Evolutionary conservation across 2,797 vertebrate species (phyloP).

Genomic region (Argyrosomus regius): DNA sequence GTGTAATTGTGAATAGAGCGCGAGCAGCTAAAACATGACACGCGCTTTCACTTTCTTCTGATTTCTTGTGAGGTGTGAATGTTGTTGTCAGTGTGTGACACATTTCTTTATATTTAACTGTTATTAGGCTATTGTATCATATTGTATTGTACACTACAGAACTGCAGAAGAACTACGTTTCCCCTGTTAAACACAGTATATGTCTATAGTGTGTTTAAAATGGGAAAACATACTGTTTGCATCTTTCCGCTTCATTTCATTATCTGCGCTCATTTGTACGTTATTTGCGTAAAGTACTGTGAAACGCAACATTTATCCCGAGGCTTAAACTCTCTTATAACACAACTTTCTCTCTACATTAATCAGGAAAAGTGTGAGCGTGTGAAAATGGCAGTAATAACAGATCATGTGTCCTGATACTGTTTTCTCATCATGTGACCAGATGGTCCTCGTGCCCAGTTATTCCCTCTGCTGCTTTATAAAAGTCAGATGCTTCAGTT

Average conservation of each 20-base stretch:
- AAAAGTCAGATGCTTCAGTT: constrained; percentile 31
- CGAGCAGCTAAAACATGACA: constrained; percentile 8
- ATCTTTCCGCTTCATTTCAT: background rate
- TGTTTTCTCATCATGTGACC: constrained; percentile 60
- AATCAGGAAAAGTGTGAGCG: constrained; percentile 1
- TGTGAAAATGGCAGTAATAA: background rate
- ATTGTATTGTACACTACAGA: background rate
- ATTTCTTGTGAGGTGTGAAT: background rate
- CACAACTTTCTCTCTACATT: background rate
- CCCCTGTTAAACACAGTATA: background rate
- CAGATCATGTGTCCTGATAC: constrained; percentile 31
- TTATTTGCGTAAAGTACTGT: background rate
- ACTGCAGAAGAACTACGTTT: too few relatives aligned
- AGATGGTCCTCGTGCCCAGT: constrained; percentile 48
- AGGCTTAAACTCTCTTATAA: background rate
- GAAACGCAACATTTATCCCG: background rate
- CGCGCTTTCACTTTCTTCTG: constrained; percentile 32
- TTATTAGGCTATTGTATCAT: background rate
- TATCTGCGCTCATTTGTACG: background rate
- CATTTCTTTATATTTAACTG: too few relatives aligned
- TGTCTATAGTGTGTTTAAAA: too few relatives aligned
- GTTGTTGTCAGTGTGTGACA: background rate
- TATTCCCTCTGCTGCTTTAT: constrained; percentile 4
- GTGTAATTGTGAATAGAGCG: background rate
- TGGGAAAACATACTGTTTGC: background rate